phyloP scores from a whole-genome alignment of 92 coral and sea anemone genomes.

The Epizoanthus illoricatus region DNA sequence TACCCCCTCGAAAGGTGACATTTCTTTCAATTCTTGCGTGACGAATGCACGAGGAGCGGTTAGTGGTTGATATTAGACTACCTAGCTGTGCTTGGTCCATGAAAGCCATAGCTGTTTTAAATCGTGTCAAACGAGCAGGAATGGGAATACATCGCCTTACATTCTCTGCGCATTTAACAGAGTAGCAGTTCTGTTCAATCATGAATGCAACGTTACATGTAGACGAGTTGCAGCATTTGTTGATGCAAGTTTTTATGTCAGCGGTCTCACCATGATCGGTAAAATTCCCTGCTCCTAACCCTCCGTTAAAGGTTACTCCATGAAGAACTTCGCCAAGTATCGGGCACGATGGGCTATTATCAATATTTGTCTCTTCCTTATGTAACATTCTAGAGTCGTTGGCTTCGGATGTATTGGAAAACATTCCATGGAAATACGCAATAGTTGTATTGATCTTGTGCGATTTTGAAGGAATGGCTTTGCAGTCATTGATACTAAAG shows the following conservation, averaged over 20 bases:
- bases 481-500: constrained; percentile 69
- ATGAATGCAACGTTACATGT: constrained; percentile 82
- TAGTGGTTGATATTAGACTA: constrained; percentile 2
- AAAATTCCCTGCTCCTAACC: constrained; percentile 63
- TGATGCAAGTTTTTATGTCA: constrained; percentile 61
- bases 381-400: neutral
- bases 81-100: constrained; percentile 45
- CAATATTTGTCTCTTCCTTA: neutral
- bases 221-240: constrained; percentile 60
- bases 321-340: constrained; percentile 44
- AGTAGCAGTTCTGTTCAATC: constrained; percentile 66
- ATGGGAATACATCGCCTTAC: constrained; percentile 61
- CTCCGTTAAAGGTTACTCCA: constrained; percentile 66
- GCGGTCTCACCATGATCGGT: constrained; percentile 59
- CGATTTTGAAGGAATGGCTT: constrained; percentile 77
- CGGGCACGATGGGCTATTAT: constrained; percentile 29
- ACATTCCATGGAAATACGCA: constrained; percentile 60
- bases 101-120: constrained; percentile 60
- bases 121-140: constrained; percentile 32
- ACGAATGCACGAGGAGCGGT: constrained; percentile 8
- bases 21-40: constrained; percentile 16
- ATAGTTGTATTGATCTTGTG: constrained; percentile 69
- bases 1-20: constrained; percentile 81
- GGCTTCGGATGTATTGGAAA: constrained; percentile 17
- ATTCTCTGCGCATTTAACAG: constrained; percentile 61